Evolutionary conservation across 2,797 vertebrate genomes (phyloP).

Genomic region (Helostoma temminkii): DNA sequence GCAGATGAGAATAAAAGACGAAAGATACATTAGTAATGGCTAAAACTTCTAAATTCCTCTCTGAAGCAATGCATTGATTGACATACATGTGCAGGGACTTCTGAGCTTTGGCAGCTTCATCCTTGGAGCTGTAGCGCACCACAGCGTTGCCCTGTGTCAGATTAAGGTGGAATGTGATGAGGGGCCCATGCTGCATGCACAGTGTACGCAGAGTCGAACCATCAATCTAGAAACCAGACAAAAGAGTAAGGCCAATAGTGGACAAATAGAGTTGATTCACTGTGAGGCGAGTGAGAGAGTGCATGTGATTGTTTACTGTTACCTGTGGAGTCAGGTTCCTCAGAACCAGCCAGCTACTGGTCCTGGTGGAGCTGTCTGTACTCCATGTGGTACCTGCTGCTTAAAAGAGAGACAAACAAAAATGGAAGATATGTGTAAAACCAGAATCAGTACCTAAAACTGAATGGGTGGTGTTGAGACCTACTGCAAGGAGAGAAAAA

Average conservation of each 20-base stretch:
- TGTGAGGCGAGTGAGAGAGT: neutral
- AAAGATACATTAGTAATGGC: neutral
- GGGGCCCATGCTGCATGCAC: conserved; percentile 97
- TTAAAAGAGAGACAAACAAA: conserved; percentile 14
- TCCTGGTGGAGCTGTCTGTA: conserved; percentile 95
- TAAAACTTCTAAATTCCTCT: neutral
- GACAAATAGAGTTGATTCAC: neutral
- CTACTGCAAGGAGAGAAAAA: neutral
- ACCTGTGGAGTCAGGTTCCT: conserved; percentile 99
- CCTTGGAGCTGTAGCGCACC: conserved; percentile 98
- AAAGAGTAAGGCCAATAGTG: neutral
- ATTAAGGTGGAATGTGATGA: conserved; percentile 99
- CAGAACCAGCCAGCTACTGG: conserved; percentile 98
- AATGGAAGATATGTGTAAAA: conserved; percentile 5
- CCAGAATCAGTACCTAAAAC: conserved; percentile 13
- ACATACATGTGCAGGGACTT: conserved; percentile 98
- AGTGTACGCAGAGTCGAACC: conserved; percentile 96
- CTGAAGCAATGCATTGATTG: neutral
- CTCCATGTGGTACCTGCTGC: conserved; percentile 95
- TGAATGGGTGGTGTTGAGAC: conserved; percentile 24
- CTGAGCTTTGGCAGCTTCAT: conserved; percentile 98
- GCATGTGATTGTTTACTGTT: conserved; percentile 29
- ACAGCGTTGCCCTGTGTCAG: conserved; percentile 98
- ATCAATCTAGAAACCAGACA: conserved; percentile 87
- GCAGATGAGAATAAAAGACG: neutral